These are phyloP conservation scores for Rhombomys opimus DNA, from an alignment of 2,113 vertebrate genomes.

Conservation along the genomic window DNA sequence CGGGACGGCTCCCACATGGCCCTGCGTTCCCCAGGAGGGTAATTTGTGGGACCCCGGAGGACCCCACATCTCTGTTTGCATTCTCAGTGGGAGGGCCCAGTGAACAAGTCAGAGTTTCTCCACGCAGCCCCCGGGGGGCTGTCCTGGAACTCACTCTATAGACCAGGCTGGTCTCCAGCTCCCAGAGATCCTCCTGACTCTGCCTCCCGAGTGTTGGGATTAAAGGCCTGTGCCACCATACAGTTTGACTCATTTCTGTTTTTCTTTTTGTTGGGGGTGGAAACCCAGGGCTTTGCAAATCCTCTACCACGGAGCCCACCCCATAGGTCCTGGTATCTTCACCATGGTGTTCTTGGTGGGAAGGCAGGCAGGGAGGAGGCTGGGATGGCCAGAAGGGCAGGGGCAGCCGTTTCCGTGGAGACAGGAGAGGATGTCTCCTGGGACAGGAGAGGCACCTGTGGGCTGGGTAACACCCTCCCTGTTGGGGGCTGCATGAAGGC, in stretches of 20 bases:
- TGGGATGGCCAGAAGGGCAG: not conserved
- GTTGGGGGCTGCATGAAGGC: not conserved
- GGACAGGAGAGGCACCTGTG: not conserved
- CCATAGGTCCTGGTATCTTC: not conserved
- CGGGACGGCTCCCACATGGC: slow-evolving; percentile 91
- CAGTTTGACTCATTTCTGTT: too few species aligned
- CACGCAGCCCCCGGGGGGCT: too few species aligned
- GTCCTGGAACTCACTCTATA: too few species aligned
- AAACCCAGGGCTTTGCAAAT: not conserved
- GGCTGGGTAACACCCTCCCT: not conserved
- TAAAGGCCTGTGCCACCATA: too few species aligned
- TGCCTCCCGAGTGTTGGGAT: too few species aligned
- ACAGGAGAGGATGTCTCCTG: not conserved
- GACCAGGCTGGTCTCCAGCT: too few species aligned
- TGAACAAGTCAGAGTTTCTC: too few species aligned
- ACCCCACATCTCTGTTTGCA: not conserved
- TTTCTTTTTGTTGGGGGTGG: too few species aligned
- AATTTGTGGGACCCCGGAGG: not conserved
- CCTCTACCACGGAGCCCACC: not conserved
- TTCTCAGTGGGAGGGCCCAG: too few species aligned
- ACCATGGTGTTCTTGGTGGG: not conserved
- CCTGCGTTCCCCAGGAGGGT: slow-evolving; percentile 86
- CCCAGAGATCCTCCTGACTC: too few species aligned
- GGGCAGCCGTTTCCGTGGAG: not conserved
- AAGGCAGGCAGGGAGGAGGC: not conserved